These are phyloP conservation scores for Scaptomyza polygonia DNA, from an alignment of 2,888 invertebrate species.

Conservation along the genomic window DNA sequence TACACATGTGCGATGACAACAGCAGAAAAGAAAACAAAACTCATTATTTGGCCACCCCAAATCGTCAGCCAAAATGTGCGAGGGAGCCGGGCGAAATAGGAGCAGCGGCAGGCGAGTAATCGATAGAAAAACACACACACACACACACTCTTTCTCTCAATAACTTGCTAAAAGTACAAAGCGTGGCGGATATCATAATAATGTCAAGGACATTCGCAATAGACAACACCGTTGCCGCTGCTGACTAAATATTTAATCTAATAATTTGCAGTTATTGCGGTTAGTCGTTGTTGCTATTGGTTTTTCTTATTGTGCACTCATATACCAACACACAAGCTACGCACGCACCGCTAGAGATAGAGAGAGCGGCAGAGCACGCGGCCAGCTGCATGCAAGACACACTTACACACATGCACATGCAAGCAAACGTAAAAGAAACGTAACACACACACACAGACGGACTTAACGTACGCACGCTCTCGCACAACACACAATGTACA, in stretches of 20 bases:
- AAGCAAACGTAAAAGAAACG: conserved; percentile 12
- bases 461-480: conserved; percentile 25
- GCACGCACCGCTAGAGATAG: conserved; percentile 38
- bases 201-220: conserved; percentile 54
- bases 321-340: conserved; percentile 16
- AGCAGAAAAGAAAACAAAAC: conserved; percentile 3
- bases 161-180: conserved; percentile 8
- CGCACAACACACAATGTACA: conserved; percentile 51
- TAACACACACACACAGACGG: conserved; percentile 10
- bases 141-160: neutral
- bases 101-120: conserved; percentile 26
- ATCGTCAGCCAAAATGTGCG: neutral
- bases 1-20: conserved; percentile 36
- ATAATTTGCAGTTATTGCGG: conserved; percentile 57
- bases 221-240: conserved; percentile 6
- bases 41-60: conserved; percentile 25
- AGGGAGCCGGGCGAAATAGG: conserved; percentile 7
- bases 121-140: conserved; percentile 31
- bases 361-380: conserved; percentile 13
- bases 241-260: conserved; percentile 59
- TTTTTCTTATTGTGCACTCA: conserved; percentile 63
- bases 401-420: conserved; percentile 10
- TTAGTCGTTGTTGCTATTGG: conserved; percentile 28
- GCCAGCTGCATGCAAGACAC: conserved; percentile 48
- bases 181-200: conserved; percentile 38